phyloP scores from a whole-genome alignment of 2,113 vertebrate genomes.

The Pithys albifrons region DNA sequence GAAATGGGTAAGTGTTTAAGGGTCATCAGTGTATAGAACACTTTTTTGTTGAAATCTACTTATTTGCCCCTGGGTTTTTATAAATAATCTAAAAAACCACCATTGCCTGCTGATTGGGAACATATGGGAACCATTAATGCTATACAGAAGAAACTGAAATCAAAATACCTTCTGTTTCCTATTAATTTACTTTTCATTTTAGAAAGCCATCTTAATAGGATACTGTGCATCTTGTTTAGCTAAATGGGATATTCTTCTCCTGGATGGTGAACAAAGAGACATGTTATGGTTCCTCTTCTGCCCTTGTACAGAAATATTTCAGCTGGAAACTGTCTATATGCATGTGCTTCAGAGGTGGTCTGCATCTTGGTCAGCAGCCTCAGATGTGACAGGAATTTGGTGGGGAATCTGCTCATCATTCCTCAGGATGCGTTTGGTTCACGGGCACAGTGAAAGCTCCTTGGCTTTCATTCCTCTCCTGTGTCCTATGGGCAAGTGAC shows the following conservation, averaged over 20 bases:
- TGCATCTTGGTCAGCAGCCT: not conserved
- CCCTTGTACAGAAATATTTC: not conserved
- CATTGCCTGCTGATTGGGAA: not conserved
- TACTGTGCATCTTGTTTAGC: not conserved
- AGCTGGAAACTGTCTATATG: not conserved
- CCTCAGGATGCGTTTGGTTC: not conserved
- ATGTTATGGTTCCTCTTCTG: not conserved
- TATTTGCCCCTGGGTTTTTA: not conserved
- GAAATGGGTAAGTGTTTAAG: not conserved
- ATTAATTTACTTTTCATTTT: slow-evolving; percentile 40
- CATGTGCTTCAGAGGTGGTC: not conserved
- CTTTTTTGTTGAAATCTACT: not conserved
- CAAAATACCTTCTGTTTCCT: slow-evolving; percentile 30
- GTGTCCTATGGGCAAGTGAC: not conserved
- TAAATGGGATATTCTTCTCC: not conserved
- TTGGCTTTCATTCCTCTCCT: not conserved
- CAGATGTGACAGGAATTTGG: not conserved
- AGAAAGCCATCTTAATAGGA: slow-evolving; percentile 28
- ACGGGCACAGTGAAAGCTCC: not conserved
- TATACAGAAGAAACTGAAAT: not conserved
- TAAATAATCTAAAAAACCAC: slow-evolving; percentile 1
- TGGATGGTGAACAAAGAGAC: not conserved
- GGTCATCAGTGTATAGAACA: not conserved
- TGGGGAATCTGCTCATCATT: not conserved
- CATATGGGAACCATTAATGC: not conserved